Evolutionary conservation across 2,797 vertebrate species (phyloP).

Genomic region (Heliangelus exortis): DNA sequence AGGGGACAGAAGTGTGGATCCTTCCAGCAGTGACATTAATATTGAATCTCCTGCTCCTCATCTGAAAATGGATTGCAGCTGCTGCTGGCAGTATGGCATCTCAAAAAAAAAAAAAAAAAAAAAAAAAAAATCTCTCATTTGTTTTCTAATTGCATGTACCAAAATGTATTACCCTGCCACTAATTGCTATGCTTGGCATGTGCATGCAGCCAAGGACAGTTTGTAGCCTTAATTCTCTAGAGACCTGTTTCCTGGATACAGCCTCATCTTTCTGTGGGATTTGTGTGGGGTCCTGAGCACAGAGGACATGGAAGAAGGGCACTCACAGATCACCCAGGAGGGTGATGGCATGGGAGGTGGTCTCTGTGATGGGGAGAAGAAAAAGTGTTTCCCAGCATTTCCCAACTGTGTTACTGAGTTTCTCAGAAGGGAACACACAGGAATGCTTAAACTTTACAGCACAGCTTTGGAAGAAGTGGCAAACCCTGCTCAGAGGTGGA

Average conservation of each 20-base stretch:
- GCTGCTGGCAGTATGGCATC: background rate
- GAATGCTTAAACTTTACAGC: background rate
- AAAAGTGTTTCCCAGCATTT: background rate
- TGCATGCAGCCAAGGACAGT: accelerated
- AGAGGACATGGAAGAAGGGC: background rate
- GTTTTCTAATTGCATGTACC: background rate
- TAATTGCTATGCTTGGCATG: accelerated
- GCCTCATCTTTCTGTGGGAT: accelerated
- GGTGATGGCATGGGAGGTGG: no score
- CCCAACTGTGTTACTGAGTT: background rate
- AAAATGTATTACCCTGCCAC: background rate
- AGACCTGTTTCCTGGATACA: accelerated
- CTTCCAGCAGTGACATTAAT: background rate
- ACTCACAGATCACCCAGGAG: accelerated
- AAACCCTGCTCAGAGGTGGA: background rate
- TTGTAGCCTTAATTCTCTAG: accelerated
- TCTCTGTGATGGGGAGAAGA: background rate
- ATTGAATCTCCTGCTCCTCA: conserved; percentile 8
- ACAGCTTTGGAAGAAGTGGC: no score
- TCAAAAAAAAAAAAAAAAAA: background rate
- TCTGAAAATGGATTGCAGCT: background rate
- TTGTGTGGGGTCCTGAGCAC: background rate
- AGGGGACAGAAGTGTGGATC: background rate
- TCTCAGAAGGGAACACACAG: accelerated
- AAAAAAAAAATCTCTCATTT: background rate